Evolutionary conservation across 2,888 invertebrate species (phyloP), one percentile per base, ranked within the genome.

Genomic region (Sturmia bella): DNA sequence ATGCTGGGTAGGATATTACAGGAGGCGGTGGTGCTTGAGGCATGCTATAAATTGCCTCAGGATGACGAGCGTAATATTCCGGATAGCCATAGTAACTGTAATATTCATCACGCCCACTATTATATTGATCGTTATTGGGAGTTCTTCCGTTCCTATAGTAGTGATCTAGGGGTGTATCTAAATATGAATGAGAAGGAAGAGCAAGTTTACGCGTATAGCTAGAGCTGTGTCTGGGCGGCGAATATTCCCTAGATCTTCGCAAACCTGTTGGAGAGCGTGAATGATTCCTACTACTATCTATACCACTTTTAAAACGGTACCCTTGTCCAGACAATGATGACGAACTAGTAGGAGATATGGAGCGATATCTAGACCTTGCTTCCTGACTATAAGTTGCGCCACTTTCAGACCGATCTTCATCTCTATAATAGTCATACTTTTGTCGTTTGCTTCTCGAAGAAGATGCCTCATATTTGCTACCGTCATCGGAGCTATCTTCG

Each of bases 401-500:
- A 41, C 13, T 13, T 15, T 4, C 24, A 11, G 9, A 4, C 19
- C 19, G 37, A 13, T 1, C 1, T 21, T 59, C 61, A 17, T 37
- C 37, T 32, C 9, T 7, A 21, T 21, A 19, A 15, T 5, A 6
- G 11, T 32, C 61, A 41, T 39, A 13, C 2, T 12, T 7, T 27
- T 50, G 45, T 3, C 24, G 15, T 3, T 39, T 43, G 5, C 12
- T 15, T 12, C 37, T 15, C 11, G n/a, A 5, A 9, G 69, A 37
- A 17, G 57, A 13, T 15, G 12, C 13, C 3, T 6, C 11, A 15
- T 7, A n/a, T 27, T 15, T 45, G 6, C 32, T 24, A 2, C 66
- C 61, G 1, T 57, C 82, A 1, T 83, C 85, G 0, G 77, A 80
- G 27, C 81, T 84, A 2, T 61, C 66, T 50, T 84, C 78, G 12